Conservation (phyloP, 1,140 invertebrate species). For the Penaeus chinensis region DNA sequence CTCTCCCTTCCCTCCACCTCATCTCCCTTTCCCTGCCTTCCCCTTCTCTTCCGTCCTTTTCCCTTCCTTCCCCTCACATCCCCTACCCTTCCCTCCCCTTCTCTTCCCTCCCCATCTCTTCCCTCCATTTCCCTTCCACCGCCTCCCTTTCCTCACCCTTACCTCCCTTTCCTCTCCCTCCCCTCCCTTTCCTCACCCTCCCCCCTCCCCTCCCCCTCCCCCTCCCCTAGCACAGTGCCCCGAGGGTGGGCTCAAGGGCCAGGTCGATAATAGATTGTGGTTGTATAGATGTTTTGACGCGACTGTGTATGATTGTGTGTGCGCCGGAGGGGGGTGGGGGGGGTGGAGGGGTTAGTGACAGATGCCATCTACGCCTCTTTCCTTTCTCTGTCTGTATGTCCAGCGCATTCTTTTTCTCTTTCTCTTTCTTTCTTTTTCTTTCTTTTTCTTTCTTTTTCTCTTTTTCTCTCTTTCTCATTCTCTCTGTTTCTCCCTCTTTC, state of each 20-base stretch:
- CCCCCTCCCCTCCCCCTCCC: too few relatives aligned
- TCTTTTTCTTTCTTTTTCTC: not conserved
- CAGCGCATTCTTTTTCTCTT: not conserved
- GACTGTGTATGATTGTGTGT: not conserved
- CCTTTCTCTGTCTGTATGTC: not conserved
- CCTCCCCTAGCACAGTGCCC: too few relatives aligned
- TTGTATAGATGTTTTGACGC: not conserved
- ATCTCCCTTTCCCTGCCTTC: too few relatives aligned
- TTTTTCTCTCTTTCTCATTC: not conserved
- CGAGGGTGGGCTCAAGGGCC: not conserved
- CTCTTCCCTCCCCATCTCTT: too few relatives aligned
- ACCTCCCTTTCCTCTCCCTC: too few relatives aligned
- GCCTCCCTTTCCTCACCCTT: not conserved
- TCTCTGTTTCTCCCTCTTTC: conserved; percentile 8
- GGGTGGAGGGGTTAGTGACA: not conserved
- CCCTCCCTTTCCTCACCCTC: too few relatives aligned
- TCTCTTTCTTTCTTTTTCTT: not conserved
- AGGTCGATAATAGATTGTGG: not conserved
- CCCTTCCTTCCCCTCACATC: too few relatives aligned
- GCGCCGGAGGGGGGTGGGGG: too few relatives aligned
- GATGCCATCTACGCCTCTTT: not conserved
- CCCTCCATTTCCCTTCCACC: not conserved
- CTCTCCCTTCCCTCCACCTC: too few relatives aligned
- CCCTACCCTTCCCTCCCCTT: not conserved
- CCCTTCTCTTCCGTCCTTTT: too few relatives aligned